Base-by-base conservation (phyloP, 2,888 invertebrate species). In the Empis stercorea region DNA sequence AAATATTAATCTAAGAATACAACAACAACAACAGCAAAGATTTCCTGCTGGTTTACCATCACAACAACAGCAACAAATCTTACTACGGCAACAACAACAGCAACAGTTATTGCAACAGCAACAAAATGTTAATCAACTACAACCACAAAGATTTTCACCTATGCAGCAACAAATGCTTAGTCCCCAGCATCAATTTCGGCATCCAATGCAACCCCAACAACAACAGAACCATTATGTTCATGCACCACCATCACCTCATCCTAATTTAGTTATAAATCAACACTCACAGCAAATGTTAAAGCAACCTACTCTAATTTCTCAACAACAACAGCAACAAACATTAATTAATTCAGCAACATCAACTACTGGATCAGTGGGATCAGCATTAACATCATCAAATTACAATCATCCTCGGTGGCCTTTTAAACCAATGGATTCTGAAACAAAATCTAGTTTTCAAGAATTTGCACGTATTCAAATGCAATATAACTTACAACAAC, bases 401-500 rank as follows among this genome's bases (percentile, higher is more conserved):
- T 52, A 46, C 45, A 50, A 50, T 49, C 52, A 50, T 43, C 73
- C 61, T 67, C 75, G 57, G 53, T 77, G 54, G 61, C 75, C 58
- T 41, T 59, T 43, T 62, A 77, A 50, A 67, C 76, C 57, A 61
- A 78, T 78, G 78, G 78, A 78, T 52, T 77, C 76, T 56, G 76
- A 73, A 55, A 78, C 78, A 30, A 75, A 78, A 60, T 75, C 74
- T 34, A 77, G 78, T 64, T 76, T 75, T 58, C 78, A 76, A 71
- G 78, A 78, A 63, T 78, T 78, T 64, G 76, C 77, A 53, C 71
- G 76, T 53, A 77, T 78, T 59, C 78, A 78, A 58, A 76, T 76
- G 70, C 78, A 78, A 62, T 78, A 78, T 61, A 77, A 76, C 59
- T 73, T 77, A 30, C 69, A 73, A 45, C 78, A 78, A 56, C 73